phyloP scores from a whole-genome alignment of 92 coral and sea anemone species.

The Pocillopora meandrina region DNA sequence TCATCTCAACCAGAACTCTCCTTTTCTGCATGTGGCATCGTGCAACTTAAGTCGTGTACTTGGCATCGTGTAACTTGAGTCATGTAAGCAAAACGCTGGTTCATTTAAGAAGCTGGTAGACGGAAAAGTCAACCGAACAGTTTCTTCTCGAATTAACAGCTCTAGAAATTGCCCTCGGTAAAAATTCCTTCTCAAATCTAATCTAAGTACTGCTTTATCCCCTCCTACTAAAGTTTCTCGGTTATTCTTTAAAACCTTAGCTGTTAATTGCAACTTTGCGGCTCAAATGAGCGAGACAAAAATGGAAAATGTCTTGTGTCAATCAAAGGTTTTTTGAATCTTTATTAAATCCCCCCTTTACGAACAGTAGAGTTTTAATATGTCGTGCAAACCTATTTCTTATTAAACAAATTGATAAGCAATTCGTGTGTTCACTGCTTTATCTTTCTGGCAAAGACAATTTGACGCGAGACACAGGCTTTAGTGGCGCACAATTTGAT shows the following conservation, averaged over 20 bases:
- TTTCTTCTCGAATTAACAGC: not conserved
- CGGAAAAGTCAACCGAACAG: not conserved
- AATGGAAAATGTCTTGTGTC: not conserved
- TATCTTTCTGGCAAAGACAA: not conserved
- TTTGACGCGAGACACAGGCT: too few relatives aligned
- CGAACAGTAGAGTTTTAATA: not conserved
- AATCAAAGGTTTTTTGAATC: not conserved
- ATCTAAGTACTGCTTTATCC: not conserved
- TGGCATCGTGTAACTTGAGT: not conserved
- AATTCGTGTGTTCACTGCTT: not conserved
- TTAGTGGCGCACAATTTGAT: too few relatives aligned
- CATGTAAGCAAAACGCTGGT: not conserved
- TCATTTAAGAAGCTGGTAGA: not conserved
- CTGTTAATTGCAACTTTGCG: not conserved
- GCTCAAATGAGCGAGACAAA: not conserved
- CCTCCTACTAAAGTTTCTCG: not conserved
- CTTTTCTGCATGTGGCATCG: too few relatives aligned
- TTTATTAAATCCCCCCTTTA: not conserved
- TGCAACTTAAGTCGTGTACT: not conserved
- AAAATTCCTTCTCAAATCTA: not conserved
- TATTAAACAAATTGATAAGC: not conserved
- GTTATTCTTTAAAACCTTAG: not conserved
- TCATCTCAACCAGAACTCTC: not conserved
- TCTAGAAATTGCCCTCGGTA: not conserved
- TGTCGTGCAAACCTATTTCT: not conserved